These are phyloP conservation scores for Drosophila siamana DNA, from an alignment of 2,888 invertebrate species.

Conservation along the genomic window DNA sequence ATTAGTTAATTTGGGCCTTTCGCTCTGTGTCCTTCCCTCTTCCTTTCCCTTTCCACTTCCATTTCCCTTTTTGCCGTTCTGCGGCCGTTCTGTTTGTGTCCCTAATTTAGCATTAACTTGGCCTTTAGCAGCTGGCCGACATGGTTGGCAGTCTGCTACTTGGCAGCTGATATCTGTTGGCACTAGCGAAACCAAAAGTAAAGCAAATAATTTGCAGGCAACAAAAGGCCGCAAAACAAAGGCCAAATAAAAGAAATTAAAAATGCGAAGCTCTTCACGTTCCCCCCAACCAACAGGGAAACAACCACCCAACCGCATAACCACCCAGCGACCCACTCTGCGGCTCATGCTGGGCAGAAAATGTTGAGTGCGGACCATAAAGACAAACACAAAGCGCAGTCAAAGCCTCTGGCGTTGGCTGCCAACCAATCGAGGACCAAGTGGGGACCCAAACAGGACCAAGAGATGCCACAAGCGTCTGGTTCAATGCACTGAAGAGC, in stretches of 20 bases:
- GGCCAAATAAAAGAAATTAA: slow-evolving; percentile 77
- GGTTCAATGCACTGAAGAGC: slow-evolving; percentile 74
- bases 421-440: slow-evolving; percentile 63
- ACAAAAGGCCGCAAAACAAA: slow-evolving; percentile 37
- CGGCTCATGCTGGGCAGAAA: slow-evolving; percentile 3
- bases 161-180: slow-evolving; percentile 31
- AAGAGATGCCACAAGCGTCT: slow-evolving; percentile 26
- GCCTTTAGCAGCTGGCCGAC: slow-evolving; percentile 56
- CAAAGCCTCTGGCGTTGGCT: slow-evolving; percentile 57
- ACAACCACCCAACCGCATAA: not conserved
- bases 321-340: not conserved
- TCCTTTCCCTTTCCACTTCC: not conserved
- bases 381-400: slow-evolving; percentile 61
- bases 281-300: slow-evolving; percentile 26
- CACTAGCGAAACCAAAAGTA: slow-evolving; percentile 67
- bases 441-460: slow-evolving; percentile 16
- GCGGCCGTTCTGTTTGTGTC: slow-evolving; percentile 13
- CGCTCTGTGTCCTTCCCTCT: not conserved
- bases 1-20: slow-evolving; percentile 72
- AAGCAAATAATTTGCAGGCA: slow-evolving; percentile 74
- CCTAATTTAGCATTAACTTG: slow-evolving; percentile 76
- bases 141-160: slow-evolving; percentile 36
- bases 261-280: slow-evolving; percentile 48
- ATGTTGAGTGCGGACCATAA: slow-evolving; percentile 26
- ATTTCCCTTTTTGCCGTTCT: not conserved